These are phyloP conservation scores for Pelochelys cantorii DNA, from an alignment of 2,797 vertebrate species.

Conservation along the genomic window DNA sequence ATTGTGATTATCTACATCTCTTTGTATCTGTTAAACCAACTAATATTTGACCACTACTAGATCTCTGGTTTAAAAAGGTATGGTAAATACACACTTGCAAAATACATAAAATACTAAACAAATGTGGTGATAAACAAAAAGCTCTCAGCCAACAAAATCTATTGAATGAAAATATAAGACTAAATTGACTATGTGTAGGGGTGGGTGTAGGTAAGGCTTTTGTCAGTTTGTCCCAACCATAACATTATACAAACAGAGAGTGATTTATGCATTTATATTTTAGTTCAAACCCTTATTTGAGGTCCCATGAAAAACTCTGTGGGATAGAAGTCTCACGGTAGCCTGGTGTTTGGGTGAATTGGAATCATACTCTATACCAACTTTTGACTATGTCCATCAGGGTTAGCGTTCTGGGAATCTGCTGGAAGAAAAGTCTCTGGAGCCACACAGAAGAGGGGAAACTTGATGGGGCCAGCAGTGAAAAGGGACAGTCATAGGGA, in stretches of 20 bases:
- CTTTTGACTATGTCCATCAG: accelerated
- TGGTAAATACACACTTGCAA: not conserved
- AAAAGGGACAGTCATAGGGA: not conserved
- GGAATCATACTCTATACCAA: accelerated
- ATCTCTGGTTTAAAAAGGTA: not conserved
- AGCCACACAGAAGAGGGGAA: not conserved
- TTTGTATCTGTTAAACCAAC: not conserved
- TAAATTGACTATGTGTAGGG: not conserved
- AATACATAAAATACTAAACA: not conserved
- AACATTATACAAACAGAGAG: not conserved
- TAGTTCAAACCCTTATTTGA: not conserved
- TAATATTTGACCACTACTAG: accelerated
- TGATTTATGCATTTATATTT: not conserved
- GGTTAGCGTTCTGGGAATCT: not conserved
- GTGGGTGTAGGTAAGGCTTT: not conserved
- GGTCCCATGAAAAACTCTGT: not conserved
- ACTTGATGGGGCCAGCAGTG: not conserved
- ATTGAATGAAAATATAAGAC: not conserved
- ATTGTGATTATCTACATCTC: not conserved
- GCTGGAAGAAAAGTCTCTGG: not conserved
- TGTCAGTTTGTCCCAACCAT: not conserved
- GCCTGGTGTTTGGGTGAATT: not conserved
- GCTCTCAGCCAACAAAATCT: not conserved
- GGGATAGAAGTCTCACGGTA: not conserved
- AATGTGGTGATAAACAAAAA: not conserved